Base-by-base conservation (phyloP, 2,888 invertebrate genomes). In the Tortricodes alternella region DNA sequence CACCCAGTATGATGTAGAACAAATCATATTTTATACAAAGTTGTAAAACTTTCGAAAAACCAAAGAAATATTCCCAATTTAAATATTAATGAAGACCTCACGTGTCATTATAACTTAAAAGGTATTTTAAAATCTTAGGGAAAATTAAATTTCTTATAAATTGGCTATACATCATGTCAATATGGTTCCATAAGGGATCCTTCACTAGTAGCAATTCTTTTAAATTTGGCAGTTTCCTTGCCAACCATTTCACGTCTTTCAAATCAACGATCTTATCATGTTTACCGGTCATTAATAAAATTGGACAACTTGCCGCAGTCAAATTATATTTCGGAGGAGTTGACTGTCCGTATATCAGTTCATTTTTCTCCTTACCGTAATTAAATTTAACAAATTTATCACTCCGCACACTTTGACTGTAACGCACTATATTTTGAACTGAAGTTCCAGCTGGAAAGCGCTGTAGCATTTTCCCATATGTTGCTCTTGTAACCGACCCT, bases 211-310 rank as follows among this genome's bases (percentile, higher is more conserved):
- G 86, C 62, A 84, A 86, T 44, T 85, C 87, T 43, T 86, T 72
- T 4, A 85, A 79, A 61, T 91, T 89, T 29, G 90, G 87, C 38
- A 94, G 68, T 56, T 84, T 72, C 4, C 72, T 67, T 19, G 83
- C 79, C 56, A 93, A 66, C 11, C 80, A 78, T 35, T 85, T 67
- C 3, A 92, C 89, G 46, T 92, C 92, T 72, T 80, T 73, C 24
- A 82, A 74, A 93, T 89, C 19, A 93, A 74, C 87, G 91, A 91
- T 73, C 94, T 94, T 51, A 92, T 92, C 52, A 53, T 35, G 50
- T 23, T 27, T 50, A 1, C 59, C 59, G 5, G 23, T 8, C 13
- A 59, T 49, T 1, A 59, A 9, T 3, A 59, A 3, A 21, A 55
- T 41, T 5, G 53, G 53, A 21, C 39, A 19, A 38, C 29, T 46